Evolutionary conservation across 1,140 invertebrate genomes (phyloP).

Genomic region (Drosophila parvula): DNA sequence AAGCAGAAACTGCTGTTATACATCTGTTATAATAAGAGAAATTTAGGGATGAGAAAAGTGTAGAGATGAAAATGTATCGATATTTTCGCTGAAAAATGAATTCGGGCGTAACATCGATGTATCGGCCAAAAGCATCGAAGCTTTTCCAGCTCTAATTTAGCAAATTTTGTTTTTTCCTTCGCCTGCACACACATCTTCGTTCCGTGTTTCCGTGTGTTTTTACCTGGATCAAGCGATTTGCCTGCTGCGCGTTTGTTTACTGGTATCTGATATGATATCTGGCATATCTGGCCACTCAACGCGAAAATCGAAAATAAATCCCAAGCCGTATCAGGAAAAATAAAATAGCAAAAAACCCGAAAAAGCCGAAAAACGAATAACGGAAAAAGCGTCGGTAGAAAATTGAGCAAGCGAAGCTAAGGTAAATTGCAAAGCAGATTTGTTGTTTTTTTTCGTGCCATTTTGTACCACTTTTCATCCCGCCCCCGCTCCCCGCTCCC

Average conservation of each 20-base stretch:
- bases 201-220: slow-evolving; percentile 14
- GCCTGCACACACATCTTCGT: slow-evolving; percentile 9
- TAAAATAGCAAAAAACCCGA: slow-evolving; percentile 1
- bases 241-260: slow-evolving; percentile 17
- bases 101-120: no score
- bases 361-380: slow-evolving; percentile 13
- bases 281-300: slow-evolving; percentile 3
- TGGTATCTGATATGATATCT: slow-evolving; percentile 19
- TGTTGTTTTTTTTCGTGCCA: slow-evolving; percentile 45
- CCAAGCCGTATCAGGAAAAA: slow-evolving; percentile 13
- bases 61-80: no score
- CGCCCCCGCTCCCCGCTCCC: not conserved
- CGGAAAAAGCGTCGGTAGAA: slow-evolving; percentile 21
- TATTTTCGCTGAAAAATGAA: no score
- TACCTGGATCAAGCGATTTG: slow-evolving; percentile 15
- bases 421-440: slow-evolving; percentile 73
- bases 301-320: slow-evolving; percentile 20
- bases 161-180: not conserved
- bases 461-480: slow-evolving; percentile 28
- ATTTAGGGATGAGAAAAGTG: no score
- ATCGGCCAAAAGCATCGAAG: no score
- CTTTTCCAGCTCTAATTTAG: no score
- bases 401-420: slow-evolving; percentile 40
- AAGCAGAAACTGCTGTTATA: no score
- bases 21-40: no score